Conservation (phyloP, 1,140 invertebrate species). For the Drosophila insularis region DNA sequence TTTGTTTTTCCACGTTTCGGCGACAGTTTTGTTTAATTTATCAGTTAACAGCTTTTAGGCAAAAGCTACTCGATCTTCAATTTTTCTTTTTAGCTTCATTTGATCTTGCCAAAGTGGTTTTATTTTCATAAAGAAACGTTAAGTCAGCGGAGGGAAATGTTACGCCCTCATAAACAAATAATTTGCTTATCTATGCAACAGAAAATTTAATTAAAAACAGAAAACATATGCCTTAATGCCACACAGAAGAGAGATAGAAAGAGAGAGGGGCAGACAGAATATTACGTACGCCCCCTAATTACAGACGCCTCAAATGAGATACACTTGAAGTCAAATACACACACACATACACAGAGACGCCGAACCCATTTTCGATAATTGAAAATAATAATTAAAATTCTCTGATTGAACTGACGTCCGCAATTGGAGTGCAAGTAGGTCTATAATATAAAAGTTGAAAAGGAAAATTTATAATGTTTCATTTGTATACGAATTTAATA, state of each 20-base stretch:
- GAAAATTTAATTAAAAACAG: constrained; percentile 72
- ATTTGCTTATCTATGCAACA: constrained; percentile 44
- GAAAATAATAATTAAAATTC: constrained; percentile 82
- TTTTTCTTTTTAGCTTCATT: constrained; percentile 36
- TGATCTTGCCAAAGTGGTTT: constrained; percentile 48
- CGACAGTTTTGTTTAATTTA: constrained; percentile 69
- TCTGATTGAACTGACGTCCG: constrained; percentile 72
- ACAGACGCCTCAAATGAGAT: constrained; percentile 36
- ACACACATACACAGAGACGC: constrained; percentile 51
- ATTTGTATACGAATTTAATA: constrained; percentile 52
- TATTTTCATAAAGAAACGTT: constrained; percentile 23
- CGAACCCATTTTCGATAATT: constrained; percentile 79
- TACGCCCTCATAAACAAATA: background rate
- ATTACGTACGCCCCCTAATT: constrained; percentile 67
- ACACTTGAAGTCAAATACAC: constrained; percentile 55
- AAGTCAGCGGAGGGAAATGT: constrained; percentile 48
- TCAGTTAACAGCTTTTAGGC: constrained; percentile 67
- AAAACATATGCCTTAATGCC: constrained; percentile 68
- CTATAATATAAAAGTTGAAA: constrained; percentile 53
- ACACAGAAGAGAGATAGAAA: background rate
- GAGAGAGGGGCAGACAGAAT: constrained; percentile 30
- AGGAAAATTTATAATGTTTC: constrained; percentile 53
- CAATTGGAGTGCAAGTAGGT: constrained; percentile 70
- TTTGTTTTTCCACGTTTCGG: constrained; percentile 12
- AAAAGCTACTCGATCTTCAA: constrained; percentile 24